These are phyloP conservation scores for Dolichoris vasculosae DNA, from an alignment of 1,140 invertebrate genomes.

Conservation along the genomic window DNA sequence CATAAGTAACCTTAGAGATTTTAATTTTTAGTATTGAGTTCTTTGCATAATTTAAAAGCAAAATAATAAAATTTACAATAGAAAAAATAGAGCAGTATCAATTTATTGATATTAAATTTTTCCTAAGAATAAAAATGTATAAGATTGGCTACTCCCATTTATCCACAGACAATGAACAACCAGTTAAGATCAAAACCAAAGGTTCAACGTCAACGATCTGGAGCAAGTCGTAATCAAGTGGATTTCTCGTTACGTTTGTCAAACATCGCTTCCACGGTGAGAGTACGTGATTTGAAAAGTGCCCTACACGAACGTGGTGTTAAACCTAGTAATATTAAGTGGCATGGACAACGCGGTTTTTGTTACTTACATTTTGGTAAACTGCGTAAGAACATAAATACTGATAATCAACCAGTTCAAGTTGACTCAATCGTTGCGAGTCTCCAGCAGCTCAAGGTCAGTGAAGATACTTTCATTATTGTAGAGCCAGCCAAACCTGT, in stretches of 20 bases:
- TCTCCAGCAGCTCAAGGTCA: constrained; percentile 73
- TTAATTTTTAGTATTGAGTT: no score
- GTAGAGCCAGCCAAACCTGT: constrained; percentile 74
- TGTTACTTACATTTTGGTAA: constrained; percentile 82
- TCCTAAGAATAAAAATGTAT: no score
- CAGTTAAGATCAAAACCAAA: background rate
- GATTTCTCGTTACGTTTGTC: constrained; percentile 78
- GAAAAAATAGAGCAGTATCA: no score
- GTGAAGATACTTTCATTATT: constrained; percentile 64
- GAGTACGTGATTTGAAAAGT: constrained; percentile 80
- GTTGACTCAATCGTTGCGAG: constrained; percentile 77
- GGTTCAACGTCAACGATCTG: constrained; percentile 23
- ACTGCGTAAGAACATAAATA: constrained; percentile 66
- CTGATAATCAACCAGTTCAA: constrained; percentile 62
- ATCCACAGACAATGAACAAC: background rate
- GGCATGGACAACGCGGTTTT: constrained; percentile 79
- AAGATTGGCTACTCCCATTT: background rate
- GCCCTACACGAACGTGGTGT: constrained; percentile 79
- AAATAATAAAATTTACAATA: no score
- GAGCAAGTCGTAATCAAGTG: constrained; percentile 56
- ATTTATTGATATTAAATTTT: no score
- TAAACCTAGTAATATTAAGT: constrained; percentile 80
- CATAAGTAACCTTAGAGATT: no score
- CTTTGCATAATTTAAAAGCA: no score
- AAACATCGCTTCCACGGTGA: constrained; percentile 78